Base-by-base conservation (phyloP, 2,888 invertebrate genomes). In the Clusia tigrina region DNA sequence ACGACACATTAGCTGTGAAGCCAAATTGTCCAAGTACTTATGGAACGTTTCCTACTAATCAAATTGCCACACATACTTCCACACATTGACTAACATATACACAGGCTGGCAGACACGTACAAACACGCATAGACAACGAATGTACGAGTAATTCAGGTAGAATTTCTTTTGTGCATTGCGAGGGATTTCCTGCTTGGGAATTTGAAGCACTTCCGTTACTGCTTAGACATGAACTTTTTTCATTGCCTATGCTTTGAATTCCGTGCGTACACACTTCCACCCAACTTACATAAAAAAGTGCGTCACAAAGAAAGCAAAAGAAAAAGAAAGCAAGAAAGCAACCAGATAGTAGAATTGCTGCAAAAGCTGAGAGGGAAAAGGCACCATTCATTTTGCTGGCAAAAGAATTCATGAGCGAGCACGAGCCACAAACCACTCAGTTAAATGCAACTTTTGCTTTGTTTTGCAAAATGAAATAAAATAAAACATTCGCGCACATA, bases 281-380 rank as follows among this genome's bases (percentile, higher is more conserved):
- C n/a, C n/a, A n/a, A n/a, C n/a, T n/a, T n/a, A n/a, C n/a, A n/a
- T n/a, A n/a, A n/a, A n/a, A 61, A 68, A 69, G 67, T 69, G 68
- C 68, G 68, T 75, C 75, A 73, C 74, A 71, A 65, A 67, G 54
- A 37, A 5, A n/a, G n/a, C n/a, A n/a, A n/a, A n/a, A n/a, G n/a
- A n/a, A n/a, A n/a, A n/a, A 42, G n/a, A 55, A 62, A 46, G 25
- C 48, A 26, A 22, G 46, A 60, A 62, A 59, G 52, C 32, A 12
- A 32, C 32, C 32, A 12, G 12, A 32, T 32, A 12, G 42, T n/a
- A 42, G 66, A 67, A 69, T 68, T 76, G 74, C 72, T 67, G 72
- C 68, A 67, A 67, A 54, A 15, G 64, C 60, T 20, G 20, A 48
- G 15, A 48, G 42, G 32, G 6, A 32, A 42, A 42, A 42, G 32